Conservation (phyloP, 2,113 vertebrate species). For the Bettongia penicillata region DNA sequence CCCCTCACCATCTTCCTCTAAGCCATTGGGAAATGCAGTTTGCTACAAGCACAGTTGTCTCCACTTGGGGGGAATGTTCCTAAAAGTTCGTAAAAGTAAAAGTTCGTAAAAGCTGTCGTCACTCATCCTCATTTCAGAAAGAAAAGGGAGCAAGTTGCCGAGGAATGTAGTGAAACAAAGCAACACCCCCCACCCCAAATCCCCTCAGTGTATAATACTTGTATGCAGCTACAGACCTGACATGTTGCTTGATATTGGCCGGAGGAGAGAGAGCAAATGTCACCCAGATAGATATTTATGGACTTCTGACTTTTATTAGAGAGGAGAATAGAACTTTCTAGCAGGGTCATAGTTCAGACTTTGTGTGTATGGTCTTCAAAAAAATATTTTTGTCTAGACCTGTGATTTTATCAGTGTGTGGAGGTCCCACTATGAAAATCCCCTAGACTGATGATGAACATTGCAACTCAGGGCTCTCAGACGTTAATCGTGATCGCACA, state of each 20-base stretch:
- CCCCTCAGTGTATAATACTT: slow-evolving; percentile 20
- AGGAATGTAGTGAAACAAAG: slow-evolving; percentile 11
- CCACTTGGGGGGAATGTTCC: slow-evolving; percentile 86
- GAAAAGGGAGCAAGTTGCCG: slow-evolving; percentile 71
- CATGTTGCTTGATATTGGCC: slow-evolving; percentile 26
- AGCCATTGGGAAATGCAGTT: slow-evolving; percentile 88
- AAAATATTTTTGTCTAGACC: neutral
- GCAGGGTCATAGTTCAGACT: neutral
- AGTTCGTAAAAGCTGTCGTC: slow-evolving; percentile 78
- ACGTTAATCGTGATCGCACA: neutral
- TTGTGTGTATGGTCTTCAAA: neutral
- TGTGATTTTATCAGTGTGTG: neutral
- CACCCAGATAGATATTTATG: neutral
- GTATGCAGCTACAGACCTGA: slow-evolving; percentile 6
- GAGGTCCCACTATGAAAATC: neutral
- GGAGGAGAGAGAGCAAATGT: slow-evolving; percentile 20
- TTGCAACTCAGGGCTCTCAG: neutral
- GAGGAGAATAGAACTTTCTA: slow-evolving; percentile 49
- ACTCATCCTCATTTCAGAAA: slow-evolving; percentile 80
- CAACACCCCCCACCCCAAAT: neutral
- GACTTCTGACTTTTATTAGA: slow-evolving; percentile 31
- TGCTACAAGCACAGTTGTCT: slow-evolving; percentile 80
- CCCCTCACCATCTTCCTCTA: slow-evolving; percentile 85
- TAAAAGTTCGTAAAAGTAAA: no score
- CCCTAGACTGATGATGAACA: neutral